Evolutionary conservation across 2,797 vertebrate genomes (phyloP).

Genomic region (Pangasius krempfi): DNA sequence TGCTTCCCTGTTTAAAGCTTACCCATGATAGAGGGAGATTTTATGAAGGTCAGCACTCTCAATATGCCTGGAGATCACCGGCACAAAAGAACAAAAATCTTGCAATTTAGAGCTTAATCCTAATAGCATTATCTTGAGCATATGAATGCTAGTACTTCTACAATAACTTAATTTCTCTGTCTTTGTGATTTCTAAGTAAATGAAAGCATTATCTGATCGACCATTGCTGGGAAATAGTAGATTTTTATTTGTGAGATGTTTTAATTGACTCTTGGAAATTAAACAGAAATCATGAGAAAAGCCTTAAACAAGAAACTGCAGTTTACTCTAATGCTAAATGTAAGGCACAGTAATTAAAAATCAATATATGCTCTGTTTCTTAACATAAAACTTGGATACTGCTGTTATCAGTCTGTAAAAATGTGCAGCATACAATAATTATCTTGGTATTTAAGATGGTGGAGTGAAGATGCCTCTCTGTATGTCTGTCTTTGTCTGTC

Average conservation of each 20-base stretch:
- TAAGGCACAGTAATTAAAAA: not conserved
- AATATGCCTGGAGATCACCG: slow-evolving; percentile 34
- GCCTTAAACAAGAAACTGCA: not conserved
- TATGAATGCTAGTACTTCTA: not conserved
- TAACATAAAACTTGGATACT: not conserved
- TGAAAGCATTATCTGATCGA: not conserved
- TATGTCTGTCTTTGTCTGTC: not conserved
- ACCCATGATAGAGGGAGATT: not conserved
- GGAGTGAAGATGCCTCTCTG: not conserved
- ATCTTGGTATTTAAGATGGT: not conserved
- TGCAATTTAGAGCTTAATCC: slow-evolving; percentile 44
- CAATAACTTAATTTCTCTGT: not conserved
- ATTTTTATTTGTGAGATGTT: not conserved
- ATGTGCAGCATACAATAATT: not conserved
- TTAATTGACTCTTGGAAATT: not conserved
- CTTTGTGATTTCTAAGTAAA: not conserved
- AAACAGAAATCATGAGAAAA: not conserved
- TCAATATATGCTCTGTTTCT: not conserved
- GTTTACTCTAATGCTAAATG: not conserved
- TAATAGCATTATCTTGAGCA: slow-evolving; percentile 36
- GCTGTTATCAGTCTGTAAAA: not conserved
- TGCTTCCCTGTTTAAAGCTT: slow-evolving; percentile 13
- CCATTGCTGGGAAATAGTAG: not conserved
- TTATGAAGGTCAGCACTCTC: slow-evolving; percentile 47
- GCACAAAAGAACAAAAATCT: slow-evolving; percentile 38